phyloP scores from a whole-genome alignment of 2,888 invertebrate species.

The Agrotis segetum region DNA sequence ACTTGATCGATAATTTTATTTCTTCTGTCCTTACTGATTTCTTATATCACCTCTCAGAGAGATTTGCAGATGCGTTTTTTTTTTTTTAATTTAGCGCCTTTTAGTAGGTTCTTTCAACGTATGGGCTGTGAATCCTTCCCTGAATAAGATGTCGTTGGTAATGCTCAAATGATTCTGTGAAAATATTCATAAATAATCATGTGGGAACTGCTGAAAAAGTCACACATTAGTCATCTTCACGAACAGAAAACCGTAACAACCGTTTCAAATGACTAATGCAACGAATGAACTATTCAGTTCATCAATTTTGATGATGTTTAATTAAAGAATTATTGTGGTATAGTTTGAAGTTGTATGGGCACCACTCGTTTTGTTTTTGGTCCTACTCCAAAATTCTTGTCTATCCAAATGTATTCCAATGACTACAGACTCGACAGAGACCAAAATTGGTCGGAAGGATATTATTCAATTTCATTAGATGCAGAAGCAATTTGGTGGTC shows the following conservation, averaged over 20 bases:
- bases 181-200: conserved; percentile 9
- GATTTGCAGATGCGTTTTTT: neutral
- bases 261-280: conserved; percentile 41
- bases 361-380: conserved; percentile 15
- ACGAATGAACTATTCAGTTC: conserved; percentile 33
- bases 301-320: conserved; percentile 36
- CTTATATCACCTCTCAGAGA: neutral
- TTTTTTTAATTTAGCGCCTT: neutral
- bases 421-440: neutral
- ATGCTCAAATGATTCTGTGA: neutral
- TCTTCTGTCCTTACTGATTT: neutral
- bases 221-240: conserved; percentile 42
- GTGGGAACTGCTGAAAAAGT: conserved; percentile 32
- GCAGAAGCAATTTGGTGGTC: neutral
- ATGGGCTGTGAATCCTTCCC: neutral
- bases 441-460: neutral
- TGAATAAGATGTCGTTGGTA: neutral
- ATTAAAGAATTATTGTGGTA: neutral
- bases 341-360: neutral
- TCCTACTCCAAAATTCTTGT: conserved; percentile 15
- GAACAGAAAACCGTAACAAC: conserved; percentile 18
- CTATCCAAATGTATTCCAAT: neutral
- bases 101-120: no score
- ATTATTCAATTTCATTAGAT: conserved; percentile 1
- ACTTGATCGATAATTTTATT: conserved; percentile 9